Conservation (phyloP, 2,888 invertebrate genomes). For the Cantharis flavilabris region DNA sequence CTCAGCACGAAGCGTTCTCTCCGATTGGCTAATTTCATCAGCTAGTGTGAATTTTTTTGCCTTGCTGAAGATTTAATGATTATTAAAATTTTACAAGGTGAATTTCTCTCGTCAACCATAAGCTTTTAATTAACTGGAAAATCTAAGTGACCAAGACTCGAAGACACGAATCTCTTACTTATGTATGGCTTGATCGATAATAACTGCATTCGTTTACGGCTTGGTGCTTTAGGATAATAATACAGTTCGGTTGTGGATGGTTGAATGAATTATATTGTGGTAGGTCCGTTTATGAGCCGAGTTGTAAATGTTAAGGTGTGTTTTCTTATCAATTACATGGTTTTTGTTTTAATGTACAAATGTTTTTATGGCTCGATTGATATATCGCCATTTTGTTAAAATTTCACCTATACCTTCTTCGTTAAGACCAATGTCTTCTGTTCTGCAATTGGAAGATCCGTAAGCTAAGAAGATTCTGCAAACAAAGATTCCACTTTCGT, state of each 20-base stretch:
- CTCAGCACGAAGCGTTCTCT: not conserved
- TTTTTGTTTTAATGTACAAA: slow-evolving; percentile 1
- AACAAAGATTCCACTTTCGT: not conserved
- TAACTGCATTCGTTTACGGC: slow-evolving; percentile 15
- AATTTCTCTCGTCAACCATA: not conserved
- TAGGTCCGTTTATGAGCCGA: slow-evolving; percentile 11
- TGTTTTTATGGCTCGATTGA: not conserved
- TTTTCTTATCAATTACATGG: slow-evolving; percentile 4
- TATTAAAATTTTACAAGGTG: not conserved
- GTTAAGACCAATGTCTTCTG: not conserved
- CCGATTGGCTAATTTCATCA: not conserved
- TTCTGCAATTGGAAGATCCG: too few relatives aligned
- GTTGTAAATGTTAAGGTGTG: not conserved
- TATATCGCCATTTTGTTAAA: not conserved
- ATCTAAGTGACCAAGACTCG: not conserved
- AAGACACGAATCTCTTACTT: not conserved
- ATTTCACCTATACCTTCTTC: not conserved
- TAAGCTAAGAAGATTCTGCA: not conserved
- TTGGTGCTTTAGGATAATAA: slow-evolving; percentile 20
- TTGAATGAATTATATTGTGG: slow-evolving; percentile 13
- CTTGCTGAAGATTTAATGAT: not conserved
- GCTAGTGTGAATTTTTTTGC: not conserved
- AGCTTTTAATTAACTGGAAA: not conserved
- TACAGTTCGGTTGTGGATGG: slow-evolving; percentile 13
- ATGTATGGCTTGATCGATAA: slow-evolving; percentile 15